Evolutionary conservation across 1,140 invertebrate species (phyloP), one percentile per base, ranked within the genome.

Genomic region (Steinernema feltiae): DNA sequence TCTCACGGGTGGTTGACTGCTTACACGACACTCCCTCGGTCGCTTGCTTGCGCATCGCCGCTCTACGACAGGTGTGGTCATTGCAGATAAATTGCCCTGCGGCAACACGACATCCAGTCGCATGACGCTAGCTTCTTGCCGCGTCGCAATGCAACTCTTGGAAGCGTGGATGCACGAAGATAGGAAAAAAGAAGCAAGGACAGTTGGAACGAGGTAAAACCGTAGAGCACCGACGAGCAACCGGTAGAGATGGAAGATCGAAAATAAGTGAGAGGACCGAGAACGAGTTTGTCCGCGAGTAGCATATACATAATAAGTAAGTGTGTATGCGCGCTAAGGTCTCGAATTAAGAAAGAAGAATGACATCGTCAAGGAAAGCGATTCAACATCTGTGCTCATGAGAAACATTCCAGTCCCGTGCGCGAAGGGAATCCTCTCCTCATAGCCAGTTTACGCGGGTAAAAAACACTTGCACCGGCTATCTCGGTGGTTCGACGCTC

Each of bases 391-490:
- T n/a, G n/a, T n/a, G n/a, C n/a, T n/a, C n/a, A n/a, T n/a, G n/a
- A n/a, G 41, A 46, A 46, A 46, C 41, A 46, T 46, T 12, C 41
- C 7, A n/a, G 41, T 46, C 41, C 41, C n/a, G 41, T 46, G 53
- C 24, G 53, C 12, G 24, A 63, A 15, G 53, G 12, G 24, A 17
- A 12, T 27, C 7, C 12, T 15, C 53, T 7, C 3, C 24, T 63
- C 12, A 63, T 63, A 63, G 53, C 53, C 53, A 63, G 53, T 63
- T 63, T 63, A 27, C 53, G 53, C 53, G 53, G 53, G 53, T 63
- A 63, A 63, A 63, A 63, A 63, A 63, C 53, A 21, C 53, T 63
- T 12, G 53, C 24, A 27, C n/a, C 41, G 41, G 41, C 41, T 63
- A 63, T 63, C 53, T 63, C 53, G 53, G 15, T 3, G 53, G 12